A percentile compares a stretch with the other conserved stretches of the same genome.
Conservation (phyloP, 1,140 invertebrate species). For the Drosophila novamexicana region DNA sequence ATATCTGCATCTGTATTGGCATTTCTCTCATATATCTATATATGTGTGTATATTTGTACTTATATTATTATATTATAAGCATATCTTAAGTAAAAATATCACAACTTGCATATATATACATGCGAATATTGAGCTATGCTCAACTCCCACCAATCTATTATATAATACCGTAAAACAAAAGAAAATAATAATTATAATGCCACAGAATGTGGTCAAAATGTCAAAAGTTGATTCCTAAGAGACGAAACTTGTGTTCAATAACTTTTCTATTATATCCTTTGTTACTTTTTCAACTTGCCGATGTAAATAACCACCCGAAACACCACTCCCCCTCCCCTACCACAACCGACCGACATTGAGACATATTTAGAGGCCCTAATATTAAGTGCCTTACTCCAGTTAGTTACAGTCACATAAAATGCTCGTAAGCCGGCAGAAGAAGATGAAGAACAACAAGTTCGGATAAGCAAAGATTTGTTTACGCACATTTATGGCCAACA, state of each 20-base stretch:
- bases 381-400: slow-evolving; percentile 11
- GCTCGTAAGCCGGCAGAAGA: slow-evolving; percentile 2
- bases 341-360: not conserved
- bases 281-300: not conserved
- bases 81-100: no score
- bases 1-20: no score
- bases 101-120: no score
- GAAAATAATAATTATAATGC: not conserved
- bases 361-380: not conserved
- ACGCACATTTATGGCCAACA: slow-evolving; percentile 35
- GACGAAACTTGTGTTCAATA: not conserved
- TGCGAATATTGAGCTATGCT: no score
- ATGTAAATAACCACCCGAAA: not conserved
- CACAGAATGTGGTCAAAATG: not conserved
- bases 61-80: no score
- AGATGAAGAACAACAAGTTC: not conserved
- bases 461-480: slow-evolving; percentile 42
- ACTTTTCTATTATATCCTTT: not conserved
- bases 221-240: not conserved
- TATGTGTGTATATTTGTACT: no score
- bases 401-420: slow-evolving; percentile 22
- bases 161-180: not conserved
- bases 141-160: no score
- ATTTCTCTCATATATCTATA: no score
- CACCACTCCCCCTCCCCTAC: not conserved